Conservation (phyloP, 64 coral and sea anemone species). For the Porites australiensis region DNA sequence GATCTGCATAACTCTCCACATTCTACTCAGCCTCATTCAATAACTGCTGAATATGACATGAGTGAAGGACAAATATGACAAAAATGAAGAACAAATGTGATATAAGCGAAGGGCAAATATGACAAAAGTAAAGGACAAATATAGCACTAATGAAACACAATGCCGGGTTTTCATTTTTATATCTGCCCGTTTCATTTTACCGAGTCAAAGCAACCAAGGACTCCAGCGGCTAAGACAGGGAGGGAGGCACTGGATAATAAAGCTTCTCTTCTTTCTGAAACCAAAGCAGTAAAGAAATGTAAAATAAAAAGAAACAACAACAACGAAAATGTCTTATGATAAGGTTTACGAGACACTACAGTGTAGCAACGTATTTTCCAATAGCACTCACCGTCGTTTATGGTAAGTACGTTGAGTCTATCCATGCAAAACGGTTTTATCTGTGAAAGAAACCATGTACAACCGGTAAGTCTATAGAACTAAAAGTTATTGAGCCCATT, state of each 20-base stretch:
- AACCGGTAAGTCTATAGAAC: too few relatives aligned
- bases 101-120: too few relatives aligned
- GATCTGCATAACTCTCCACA: too few relatives aligned
- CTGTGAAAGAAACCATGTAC: constrained; percentile 26
- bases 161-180: too few relatives aligned
- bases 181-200: constrained; percentile 40
- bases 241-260: constrained; percentile 86
- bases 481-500: not conserved
- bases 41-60: too few relatives aligned
- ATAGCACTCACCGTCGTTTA: constrained; percentile 11
- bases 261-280: constrained; percentile 35
- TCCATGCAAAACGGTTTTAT: constrained; percentile 58
- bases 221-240: constrained; percentile 86
- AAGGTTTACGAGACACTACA: too few relatives aligned
- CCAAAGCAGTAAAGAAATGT: not conserved
- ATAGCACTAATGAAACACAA: not conserved
- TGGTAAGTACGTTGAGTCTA: constrained; percentile 50
- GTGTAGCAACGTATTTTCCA: not conserved
- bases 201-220: constrained; percentile 82
- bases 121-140: not conserved
- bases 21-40: too few relatives aligned
- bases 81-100: too few relatives aligned
- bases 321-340: too few relatives aligned
- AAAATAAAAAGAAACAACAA: not conserved
- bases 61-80: too few relatives aligned